Evolutionary conservation across 2,888 invertebrate genomes (phyloP).

Genomic region (Pyrrhosoma nymphula): DNA sequence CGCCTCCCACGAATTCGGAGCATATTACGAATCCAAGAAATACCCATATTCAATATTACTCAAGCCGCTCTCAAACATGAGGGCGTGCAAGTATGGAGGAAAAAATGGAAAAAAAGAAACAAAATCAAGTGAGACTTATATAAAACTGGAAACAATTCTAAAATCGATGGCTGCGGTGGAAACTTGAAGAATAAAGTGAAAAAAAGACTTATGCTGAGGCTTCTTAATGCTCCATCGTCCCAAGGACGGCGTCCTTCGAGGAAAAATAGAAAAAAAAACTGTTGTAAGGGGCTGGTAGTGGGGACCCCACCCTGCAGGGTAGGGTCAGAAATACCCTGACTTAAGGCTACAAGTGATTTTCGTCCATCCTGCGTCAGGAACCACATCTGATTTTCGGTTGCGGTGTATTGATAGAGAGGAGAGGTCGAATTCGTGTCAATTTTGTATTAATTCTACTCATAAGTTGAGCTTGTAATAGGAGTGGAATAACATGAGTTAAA

Average conservation of each 20-base stretch:
- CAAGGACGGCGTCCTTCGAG: background rate
- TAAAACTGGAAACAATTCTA: background rate
- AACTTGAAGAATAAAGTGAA: background rate
- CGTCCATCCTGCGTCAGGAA: background rate
- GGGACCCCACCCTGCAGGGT: background rate
- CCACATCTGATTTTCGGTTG: too few species aligned
- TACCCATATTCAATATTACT: slow-evolving; percentile 6
- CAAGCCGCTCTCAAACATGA: background rate
- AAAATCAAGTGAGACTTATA: background rate
- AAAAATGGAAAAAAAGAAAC: background rate
- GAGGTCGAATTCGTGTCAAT: too few species aligned
- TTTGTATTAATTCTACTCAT: too few species aligned
- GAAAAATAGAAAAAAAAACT: background rate
- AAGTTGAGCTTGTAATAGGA: too few species aligned
- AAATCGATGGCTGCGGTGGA: background rate
- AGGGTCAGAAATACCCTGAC: background rate
- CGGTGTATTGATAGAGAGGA: too few species aligned
- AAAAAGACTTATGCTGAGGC: background rate
- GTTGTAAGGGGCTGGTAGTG: background rate
- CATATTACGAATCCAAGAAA: slow-evolving; percentile 28
- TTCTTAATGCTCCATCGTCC: background rate
- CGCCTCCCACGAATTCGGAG: background rate
- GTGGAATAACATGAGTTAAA: too few species aligned
- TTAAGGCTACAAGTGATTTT: background rate
- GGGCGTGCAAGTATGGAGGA: background rate